Evolutionary conservation across 2,797 vertebrate genomes (phyloP).

Genomic region (Leucoraja ocellata): DNA sequence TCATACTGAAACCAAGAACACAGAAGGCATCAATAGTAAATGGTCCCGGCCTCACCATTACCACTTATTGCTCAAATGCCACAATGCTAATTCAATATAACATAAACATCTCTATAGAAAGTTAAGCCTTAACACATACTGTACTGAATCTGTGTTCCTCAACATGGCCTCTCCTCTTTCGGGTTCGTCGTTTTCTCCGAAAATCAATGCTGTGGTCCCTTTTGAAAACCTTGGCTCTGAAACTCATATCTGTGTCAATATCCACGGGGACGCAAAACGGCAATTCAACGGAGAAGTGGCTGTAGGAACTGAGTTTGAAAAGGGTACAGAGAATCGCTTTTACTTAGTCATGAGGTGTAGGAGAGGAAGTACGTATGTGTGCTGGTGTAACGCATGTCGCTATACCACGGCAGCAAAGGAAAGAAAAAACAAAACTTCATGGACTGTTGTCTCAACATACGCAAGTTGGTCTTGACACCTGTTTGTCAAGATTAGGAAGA

Average conservation of each 20-base stretch:
- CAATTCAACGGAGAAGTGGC: conserved; percentile 45
- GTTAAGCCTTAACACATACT: conserved; percentile 67
- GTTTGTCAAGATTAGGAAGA: background rate
- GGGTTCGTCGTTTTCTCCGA: conserved; percentile 69
- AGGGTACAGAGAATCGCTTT: conserved; percentile 50
- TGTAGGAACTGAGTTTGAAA: conserved; percentile 43
- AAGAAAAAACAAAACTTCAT: conserved; percentile 19
- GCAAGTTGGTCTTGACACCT: background rate
- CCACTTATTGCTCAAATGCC: background rate
- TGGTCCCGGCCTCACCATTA: background rate
- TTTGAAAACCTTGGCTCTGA: conserved; percentile 70
- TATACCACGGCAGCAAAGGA: background rate
- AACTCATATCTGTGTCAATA: conserved; percentile 69
- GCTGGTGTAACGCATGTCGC: background rate
- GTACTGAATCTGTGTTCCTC: conserved; percentile 72
- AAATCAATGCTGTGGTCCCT: conserved; percentile 67
- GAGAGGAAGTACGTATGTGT: conserved; percentile 19
- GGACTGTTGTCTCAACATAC: background rate
- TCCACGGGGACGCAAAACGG: conserved; percentile 40
- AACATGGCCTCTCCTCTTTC: conserved; percentile 63
- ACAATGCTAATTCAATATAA: background rate
- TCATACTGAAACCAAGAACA: background rate
- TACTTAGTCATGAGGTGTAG: background rate
- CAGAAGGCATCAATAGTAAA: background rate
- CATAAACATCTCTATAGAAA: background rate